A percentile compares a stretch with the other conserved stretches of the same genome.
These are phyloP conservation scores for Gymnothorax reevesii DNA, from an alignment of 2,797 vertebrate genomes.

Conservation along the genomic window DNA sequence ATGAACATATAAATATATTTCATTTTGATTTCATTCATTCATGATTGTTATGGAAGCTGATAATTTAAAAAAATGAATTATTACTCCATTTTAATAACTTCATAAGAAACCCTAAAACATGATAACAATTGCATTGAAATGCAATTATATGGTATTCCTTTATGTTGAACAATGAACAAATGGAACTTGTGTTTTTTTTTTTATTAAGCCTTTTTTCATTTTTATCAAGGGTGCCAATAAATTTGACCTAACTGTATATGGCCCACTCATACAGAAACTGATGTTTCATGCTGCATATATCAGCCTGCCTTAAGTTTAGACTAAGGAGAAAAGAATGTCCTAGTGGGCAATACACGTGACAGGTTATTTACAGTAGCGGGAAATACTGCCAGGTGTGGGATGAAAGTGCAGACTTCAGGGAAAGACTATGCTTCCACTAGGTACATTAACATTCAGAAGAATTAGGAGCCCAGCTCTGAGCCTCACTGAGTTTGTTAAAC, in stretches of 20 bases:
- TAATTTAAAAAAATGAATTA: no score
- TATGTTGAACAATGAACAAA: no score
- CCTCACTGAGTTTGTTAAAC: neutral
- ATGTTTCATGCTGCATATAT: neutral
- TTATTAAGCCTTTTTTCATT: no score
- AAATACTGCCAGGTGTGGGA: slow-evolving; percentile 1
- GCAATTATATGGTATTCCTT: no score
- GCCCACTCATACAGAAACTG: neutral
- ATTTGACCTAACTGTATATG: neutral
- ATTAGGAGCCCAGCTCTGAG: neutral
- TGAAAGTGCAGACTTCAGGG: neutral
- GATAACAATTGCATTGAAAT: no score
- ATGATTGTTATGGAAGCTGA: no score
- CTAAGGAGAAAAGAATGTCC: neutral
- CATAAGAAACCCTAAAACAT: no score
- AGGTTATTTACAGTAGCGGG: neutral
- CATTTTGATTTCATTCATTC: no score
- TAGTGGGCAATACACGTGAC: neutral
- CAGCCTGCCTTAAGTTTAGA: neutral
- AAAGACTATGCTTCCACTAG: neutral
- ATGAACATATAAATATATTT: no score
- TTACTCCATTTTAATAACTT: no score
- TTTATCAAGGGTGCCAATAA: no score
- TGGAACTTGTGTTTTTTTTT: no score
- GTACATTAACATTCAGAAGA: neutral